Evolutionary conservation across 1,140 invertebrate genomes (phyloP), one percentile per base, ranked within the genome.

Genomic region (Acromyrmex echinatior): DNA sequence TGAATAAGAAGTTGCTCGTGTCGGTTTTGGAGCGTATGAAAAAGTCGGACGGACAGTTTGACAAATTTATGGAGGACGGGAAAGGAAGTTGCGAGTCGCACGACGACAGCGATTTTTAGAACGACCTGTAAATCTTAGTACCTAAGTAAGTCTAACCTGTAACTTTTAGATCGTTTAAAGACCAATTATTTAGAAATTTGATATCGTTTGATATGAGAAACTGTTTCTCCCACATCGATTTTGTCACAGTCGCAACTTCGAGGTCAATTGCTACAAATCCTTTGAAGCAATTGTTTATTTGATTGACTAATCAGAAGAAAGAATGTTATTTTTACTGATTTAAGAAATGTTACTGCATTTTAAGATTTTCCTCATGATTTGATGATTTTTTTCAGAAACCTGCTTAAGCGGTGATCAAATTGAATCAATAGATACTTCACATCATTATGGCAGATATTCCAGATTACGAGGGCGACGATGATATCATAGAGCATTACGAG

Each of bases 1-100:
- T 97, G 51, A 97, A 97, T 90, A 97, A 97, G 91, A 96, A 96
- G 79, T 93, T 97, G 56, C 94, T 97, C 31, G 95, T 96, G 65
- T 96, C 96, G 1, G 95, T 97, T 87, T 95, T 97, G 5, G 94
- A 96, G 78, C 94, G 96, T 73, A 96, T 97, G 92, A 96, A 97
- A 66, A 96, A 96, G 88, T 90, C 87, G 0, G 86, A 87, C 31
- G 91, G 86, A 9, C 86, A 92, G 16, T 92, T 92, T 3, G 92
- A 93, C n/a, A 92, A 92, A 60, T 94, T 91, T 80, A 84, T 93
- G 79, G 93, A 94, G 16, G 90, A 91, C 62, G 88, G 86, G 35
- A 92, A 21, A 58, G 87, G 10, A 10, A 91, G 68, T 74, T 53
- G 53, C 28, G 63, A 90, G 21, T 89, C 79, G 35, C 81, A 88